Percentiles rank a stretch among this genome's conserved stretches.
These are phyloP conservation scores for Sus cebifrons DNA, from an alignment of 2,797 vertebrate genomes.

Conservation along the genomic window DNA sequence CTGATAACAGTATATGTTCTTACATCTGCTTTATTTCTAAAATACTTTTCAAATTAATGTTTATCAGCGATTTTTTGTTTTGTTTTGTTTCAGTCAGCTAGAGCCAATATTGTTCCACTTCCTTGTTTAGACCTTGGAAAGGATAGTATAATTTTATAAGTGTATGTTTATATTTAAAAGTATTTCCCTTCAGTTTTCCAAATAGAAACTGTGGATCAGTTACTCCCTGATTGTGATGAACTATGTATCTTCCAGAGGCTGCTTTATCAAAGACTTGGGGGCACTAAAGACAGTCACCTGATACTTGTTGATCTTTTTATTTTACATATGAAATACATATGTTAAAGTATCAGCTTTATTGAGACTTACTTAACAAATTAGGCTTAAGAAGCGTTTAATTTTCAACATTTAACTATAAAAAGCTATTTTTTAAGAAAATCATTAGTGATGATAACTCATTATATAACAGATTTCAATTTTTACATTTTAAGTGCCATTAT, in stretches of 20 bases:
- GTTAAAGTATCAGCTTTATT: background rate
- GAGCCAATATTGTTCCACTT: background rate
- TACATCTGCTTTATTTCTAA: background rate
- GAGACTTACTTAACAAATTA: slow-evolving; percentile 7
- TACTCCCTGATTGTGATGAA: background rate
- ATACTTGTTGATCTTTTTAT: background rate
- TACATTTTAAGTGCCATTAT: background rate
- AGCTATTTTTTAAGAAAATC: background rate
- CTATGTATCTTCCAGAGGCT: background rate
- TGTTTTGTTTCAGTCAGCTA: background rate
- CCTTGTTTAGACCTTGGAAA: background rate
- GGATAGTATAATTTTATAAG: background rate
- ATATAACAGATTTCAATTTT: background rate
- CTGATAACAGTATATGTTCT: background rate
- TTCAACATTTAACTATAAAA: background rate
- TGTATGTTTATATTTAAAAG: background rate
- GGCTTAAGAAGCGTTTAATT: background rate
- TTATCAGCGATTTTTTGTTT: background rate
- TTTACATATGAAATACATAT: background rate
- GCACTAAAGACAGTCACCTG: background rate
- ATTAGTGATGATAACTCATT: background rate
- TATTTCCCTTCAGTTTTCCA: background rate
- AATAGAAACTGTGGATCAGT: background rate
- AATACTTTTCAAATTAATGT: background rate
- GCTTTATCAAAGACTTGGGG: background rate